A percentile compares a stretch with the other conserved stretches of the same genome.
Evolutionary conservation across 2,113 vertebrate species (phyloP).

Genomic region (Vidua chalybeata): DNA sequence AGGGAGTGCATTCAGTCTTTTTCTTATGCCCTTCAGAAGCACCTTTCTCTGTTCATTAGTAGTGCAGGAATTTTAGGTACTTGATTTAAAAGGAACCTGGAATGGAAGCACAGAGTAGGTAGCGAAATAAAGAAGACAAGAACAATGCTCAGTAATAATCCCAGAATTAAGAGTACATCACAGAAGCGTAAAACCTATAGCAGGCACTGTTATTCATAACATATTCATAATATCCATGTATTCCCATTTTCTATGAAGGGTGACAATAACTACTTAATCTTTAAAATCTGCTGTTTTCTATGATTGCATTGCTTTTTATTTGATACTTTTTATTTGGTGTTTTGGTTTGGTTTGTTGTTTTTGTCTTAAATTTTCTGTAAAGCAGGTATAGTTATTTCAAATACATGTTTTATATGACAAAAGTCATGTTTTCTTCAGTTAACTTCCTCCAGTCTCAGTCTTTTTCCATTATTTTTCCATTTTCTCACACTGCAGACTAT

Average conservation of each 20-base stretch:
- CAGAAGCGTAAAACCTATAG: neutral
- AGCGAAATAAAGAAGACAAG: neutral
- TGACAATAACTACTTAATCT: neutral
- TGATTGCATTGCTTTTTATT: neutral
- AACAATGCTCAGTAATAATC: neutral
- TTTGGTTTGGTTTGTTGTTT: neutral
- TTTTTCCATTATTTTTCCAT: neutral
- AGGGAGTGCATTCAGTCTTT: neutral
- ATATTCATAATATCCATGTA: neutral
- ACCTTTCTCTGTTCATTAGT: neutral
- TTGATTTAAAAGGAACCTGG: neutral
- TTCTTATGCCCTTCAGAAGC: neutral
- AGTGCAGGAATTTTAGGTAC: neutral
- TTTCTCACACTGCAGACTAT: neutral
- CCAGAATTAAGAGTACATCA: neutral
- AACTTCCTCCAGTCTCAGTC: neutral
- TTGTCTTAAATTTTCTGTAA: neutral
- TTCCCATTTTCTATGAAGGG: neutral
- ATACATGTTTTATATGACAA: neutral
- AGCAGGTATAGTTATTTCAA: neutral
- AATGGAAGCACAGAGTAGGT: neutral
- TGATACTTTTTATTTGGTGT: neutral
- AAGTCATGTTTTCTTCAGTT: neutral
- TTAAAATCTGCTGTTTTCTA: neutral
- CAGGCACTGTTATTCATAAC: neutral